Base-by-base conservation (phyloP, 1,140 invertebrate species). In the Holotrichia oblita region DNA sequence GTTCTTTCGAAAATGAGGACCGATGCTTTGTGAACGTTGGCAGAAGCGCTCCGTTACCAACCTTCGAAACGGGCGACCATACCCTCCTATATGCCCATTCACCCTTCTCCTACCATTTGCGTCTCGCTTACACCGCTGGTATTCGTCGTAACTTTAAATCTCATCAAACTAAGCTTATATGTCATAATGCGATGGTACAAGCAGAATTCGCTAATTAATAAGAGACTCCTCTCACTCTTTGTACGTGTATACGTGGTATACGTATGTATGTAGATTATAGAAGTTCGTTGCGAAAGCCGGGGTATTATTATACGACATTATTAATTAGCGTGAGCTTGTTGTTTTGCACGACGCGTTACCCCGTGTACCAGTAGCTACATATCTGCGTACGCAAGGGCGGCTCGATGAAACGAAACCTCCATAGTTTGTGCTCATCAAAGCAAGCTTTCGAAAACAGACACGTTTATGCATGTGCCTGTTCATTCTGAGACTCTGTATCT, bases 161-260 rank as follows among this genome's bases (percentile, higher is more conserved):
- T 17, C 48, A 55, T 55, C 48, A 55, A 55, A 55, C 48, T 55
- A 55, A 55, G 48, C 48, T 55, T 55, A 55, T 55, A 55, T 55
- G 17, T 55, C 48, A 55, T 55, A 55, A 55, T 55, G 48, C 48
- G 48, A 55, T 55, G 48, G 48, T 17, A 55, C 48, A 55, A 55
- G 48, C 14, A 55, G 48, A 55, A 55, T 55, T 55, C 17, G 14
- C 48, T 55, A 55, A 55, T 55, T 55, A 55, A 55, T 55, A 55
- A 55, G 48, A 55, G 48, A 55, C 48, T 55, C 48, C 14, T 55
- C 48, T 55, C 17, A 55, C 48, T n/a, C 48, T 55, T 14, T 55
- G 48, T 14, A n/a, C 17, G 48, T 55, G 48, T 55, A 17, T 55
- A 17, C 17, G 48, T 55, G 14, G 48, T n/a, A 12, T 55, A 17